phyloP scores from a whole-genome alignment of 2,888 invertebrate species.

The Perithous albicinctus region DNA sequence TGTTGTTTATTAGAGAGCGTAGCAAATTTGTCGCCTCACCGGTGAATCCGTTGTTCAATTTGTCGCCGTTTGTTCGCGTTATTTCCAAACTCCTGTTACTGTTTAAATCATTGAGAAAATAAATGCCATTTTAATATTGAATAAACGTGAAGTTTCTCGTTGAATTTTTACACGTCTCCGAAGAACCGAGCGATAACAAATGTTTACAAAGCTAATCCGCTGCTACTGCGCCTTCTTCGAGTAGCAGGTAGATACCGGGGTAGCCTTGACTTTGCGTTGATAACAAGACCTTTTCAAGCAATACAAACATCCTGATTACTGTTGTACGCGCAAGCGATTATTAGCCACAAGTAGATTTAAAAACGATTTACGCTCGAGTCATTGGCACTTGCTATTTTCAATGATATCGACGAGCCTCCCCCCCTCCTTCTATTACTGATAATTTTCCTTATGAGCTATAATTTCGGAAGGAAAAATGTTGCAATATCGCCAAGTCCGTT shows the following conservation, averaged over 20 bases:
- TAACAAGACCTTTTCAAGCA: slow-evolving; percentile 43
- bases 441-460: too few relatives aligned
- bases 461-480: not conserved
- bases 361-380: slow-evolving; percentile 4
- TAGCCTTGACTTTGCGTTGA: slow-evolving; percentile 49
- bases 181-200: slow-evolving; percentile 52
- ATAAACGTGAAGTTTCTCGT: slow-evolving; percentile 12
- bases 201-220: slow-evolving; percentile 62
- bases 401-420: not conserved
- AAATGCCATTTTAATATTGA: slow-evolving; percentile 2
- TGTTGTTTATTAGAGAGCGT: slow-evolving; percentile 91
- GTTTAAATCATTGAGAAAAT: slow-evolving; percentile 37
- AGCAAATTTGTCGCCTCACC: slow-evolving; percentile 92
- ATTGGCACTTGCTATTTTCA: not conserved
- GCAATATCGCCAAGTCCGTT: not conserved
- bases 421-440: not conserved
- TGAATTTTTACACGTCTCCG: slow-evolving; percentile 32
- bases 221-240: slow-evolving; percentile 48
- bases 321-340: not conserved
- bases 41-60: slow-evolving; percentile 80
- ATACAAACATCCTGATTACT: slow-evolving; percentile 37
- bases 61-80: slow-evolving; percentile 83
- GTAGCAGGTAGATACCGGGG: slow-evolving; percentile 52
- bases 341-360: slow-evolving; percentile 33
- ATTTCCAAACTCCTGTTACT: slow-evolving; percentile 83